phyloP scores from a whole-genome alignment of 2,113 vertebrate species.

The Ceuthmochares aereus region DNA sequence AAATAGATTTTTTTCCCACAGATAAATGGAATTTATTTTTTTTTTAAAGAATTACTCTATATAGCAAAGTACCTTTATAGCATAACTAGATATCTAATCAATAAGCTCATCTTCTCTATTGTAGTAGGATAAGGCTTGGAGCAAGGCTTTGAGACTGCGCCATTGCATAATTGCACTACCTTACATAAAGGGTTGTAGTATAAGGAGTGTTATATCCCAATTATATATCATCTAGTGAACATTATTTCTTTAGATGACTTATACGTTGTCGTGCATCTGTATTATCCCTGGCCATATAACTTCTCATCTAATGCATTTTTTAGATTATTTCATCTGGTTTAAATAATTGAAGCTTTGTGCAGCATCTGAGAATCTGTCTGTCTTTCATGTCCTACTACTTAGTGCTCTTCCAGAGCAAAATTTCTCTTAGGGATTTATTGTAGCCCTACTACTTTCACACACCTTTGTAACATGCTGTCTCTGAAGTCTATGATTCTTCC shows the following conservation, averaged over 20 bases:
- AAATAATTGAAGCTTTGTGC: background rate
- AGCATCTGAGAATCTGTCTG: background rate
- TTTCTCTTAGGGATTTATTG: background rate
- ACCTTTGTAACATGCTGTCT: background rate
- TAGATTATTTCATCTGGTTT: background rate
- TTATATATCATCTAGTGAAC: background rate
- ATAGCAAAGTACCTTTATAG: background rate
- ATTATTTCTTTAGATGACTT: background rate
- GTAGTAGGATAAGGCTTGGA: background rate
- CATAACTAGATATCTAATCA: background rate
- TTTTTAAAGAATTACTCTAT: background rate
- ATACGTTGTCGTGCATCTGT: background rate
- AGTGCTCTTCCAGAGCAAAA: background rate
- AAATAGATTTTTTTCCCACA: background rate
- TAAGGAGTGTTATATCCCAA: background rate
- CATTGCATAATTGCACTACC: background rate
- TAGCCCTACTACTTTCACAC: background rate
- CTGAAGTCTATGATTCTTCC: background rate
- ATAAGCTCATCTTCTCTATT: background rate
- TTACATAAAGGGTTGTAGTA: background rate
- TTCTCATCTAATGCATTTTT: background rate
- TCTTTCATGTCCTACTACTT: background rate
- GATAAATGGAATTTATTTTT: background rate
- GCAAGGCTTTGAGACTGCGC: background rate
- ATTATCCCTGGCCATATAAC: background rate